These are phyloP conservation scores for Xylota segnis DNA, from an alignment of 2,888 invertebrate species.

Conservation along the genomic window DNA sequence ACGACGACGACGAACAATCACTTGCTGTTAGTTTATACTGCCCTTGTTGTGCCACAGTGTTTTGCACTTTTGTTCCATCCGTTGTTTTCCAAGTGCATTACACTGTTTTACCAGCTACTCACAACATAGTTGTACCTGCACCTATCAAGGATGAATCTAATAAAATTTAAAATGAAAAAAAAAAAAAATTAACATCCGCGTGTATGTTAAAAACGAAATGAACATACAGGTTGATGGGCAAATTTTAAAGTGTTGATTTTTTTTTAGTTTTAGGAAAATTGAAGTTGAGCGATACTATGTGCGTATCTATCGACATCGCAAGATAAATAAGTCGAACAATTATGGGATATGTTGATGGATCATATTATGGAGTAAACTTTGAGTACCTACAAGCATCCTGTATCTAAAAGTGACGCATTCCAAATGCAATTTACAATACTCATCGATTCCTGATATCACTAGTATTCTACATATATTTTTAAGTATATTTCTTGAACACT, in stretches of 20 bases:
- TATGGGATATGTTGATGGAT: too few species aligned
- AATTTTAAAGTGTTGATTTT: slow-evolving; percentile 13
- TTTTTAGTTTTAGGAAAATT: too few species aligned
- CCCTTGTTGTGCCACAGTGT: slow-evolving; percentile 56
- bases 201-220: not conserved
- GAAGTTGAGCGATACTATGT: not conserved
- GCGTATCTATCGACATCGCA: too few species aligned
- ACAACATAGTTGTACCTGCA: slow-evolving; percentile 43
- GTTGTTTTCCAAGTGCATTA: slow-evolving; percentile 70
- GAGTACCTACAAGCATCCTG: too few species aligned
- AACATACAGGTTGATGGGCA: slow-evolving; percentile 14
- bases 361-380: too few species aligned
- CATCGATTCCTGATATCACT: too few species aligned
- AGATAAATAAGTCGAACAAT: too few species aligned
- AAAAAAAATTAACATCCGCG: slow-evolving; percentile 17
- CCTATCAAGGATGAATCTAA: slow-evolving; percentile 71
- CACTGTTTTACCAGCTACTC: slow-evolving; percentile 52
- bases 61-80: slow-evolving; percentile 63
- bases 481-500: too few species aligned
- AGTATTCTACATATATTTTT: too few species aligned
- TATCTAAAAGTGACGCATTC: too few species aligned
- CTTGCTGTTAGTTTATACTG: slow-evolving; percentile 69
- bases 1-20: slow-evolving; percentile 67
- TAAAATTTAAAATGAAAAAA: slow-evolving; percentile 45
- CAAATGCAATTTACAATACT: too few species aligned